Evolutionary conservation across 2,888 invertebrate genomes (phyloP), one percentile per base, ranked within the genome.

Genomic region (Autographa gamma): DNA sequence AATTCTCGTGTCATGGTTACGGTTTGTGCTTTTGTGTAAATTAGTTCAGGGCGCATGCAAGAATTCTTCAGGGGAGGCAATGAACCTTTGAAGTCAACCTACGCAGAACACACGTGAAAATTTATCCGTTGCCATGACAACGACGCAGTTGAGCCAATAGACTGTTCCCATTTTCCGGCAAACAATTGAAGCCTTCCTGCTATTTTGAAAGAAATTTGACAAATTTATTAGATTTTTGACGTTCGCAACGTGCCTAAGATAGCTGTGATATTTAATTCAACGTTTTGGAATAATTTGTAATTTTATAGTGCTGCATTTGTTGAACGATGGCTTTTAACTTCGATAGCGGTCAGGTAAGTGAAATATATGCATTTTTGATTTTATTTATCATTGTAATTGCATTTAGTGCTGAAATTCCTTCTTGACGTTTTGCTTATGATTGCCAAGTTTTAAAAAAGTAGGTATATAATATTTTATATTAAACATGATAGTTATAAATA

Each of bases 331-430:
- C 95, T 65, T 95, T 86, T 79, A 93, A 94, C 85, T 95, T 95
- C 86, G 93, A 95, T 73, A 95, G 95, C 74, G 95, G 93, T 52
- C 95, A 95, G 84, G 95, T 95, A 83, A 91, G 92, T 90, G 14
- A 59, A 48, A 8, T 48, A 7, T 48, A 5, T n/a, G n/a, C n/a
- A 48, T 16, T n/a, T n/a, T 43, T 43, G 0, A 11, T 5, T n/a
- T n/a, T 2, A 48, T 48, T 48, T 48, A n/a, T 32, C 32, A 34
- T 34, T 34, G 34, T 34, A n/a, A 16, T 2, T n/a, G 8, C 1
- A n/a, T 7, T 43, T 3, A 5, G 14, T 5, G 1, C 14, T 43
- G 2, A 14, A 16, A 43, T 54, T 19, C 9, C n/a, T 54, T 54
- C 18, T 54, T 11, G 19, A 54, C 18, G 11, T 54, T 54, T 54